These are phyloP conservation scores for Callipepla squamata DNA, from an alignment of 2,113 vertebrate genomes.

Conservation along the genomic window DNA sequence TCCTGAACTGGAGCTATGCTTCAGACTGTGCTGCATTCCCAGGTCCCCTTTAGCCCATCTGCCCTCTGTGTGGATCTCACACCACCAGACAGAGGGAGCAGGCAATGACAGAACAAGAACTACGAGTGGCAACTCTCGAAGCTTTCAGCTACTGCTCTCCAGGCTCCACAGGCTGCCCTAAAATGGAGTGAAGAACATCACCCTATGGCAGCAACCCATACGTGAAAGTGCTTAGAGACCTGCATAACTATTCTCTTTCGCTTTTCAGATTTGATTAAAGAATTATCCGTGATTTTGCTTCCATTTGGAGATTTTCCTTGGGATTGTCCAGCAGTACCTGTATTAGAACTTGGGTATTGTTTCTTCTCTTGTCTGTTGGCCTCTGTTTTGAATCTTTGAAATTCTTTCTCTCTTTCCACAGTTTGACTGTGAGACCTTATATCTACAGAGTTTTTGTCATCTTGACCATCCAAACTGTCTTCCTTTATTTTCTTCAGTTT, in stretches of 20 bases:
- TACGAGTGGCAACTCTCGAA: accelerated
- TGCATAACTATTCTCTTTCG: conserved; percentile 42
- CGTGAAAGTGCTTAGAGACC: background rate
- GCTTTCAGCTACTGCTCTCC: background rate
- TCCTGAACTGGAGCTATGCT: background rate
- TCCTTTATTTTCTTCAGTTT: too few relatives aligned
- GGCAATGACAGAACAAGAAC: background rate
- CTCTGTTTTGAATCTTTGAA: conserved; percentile 52
- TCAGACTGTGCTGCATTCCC: background rate
- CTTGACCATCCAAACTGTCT: too few relatives aligned
- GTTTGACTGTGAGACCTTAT: background rate
- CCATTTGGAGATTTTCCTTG: conserved; percentile 35
- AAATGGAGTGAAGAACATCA: background rate
- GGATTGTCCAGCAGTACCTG: background rate
- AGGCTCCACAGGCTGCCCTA: background rate
- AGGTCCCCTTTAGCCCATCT: background rate
- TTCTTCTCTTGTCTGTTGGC: conserved; percentile 33
- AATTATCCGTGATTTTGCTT: conserved; percentile 1
- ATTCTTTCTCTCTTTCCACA: conserved; percentile 38
- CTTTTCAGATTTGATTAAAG: conserved; percentile 41
- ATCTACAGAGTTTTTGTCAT: conserved; percentile 30
- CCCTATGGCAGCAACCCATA: background rate
- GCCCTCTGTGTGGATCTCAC: background rate
- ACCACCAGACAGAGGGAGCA: background rate
- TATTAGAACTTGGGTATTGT: background rate